Evolutionary conservation across 2,797 vertebrate species (phyloP), one percentile per base, ranked within the genome.

Genomic region (Kryptolebias ocellatus): DNA sequence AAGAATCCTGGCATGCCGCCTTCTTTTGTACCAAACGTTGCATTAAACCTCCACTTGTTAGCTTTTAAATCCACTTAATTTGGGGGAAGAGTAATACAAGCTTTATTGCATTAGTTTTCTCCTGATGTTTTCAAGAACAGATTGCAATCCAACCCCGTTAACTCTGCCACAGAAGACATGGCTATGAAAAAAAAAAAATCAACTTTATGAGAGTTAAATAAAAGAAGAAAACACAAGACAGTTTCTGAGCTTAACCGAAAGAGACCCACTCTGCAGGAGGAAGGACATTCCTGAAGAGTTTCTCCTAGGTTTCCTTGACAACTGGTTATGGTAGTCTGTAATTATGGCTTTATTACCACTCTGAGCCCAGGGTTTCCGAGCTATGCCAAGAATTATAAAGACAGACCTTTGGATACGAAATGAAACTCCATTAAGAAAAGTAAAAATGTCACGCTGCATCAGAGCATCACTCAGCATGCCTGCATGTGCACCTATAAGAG

Each of bases 241-340:
- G 45, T 52, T 24, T 79, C 63, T 37, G 64, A 42, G 57, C 71
- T 14, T 52, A 61, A 79, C 53, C 70, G 64, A 78, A 70, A 46
- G 78, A 59, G 75, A 81, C 64, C 74, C 54, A 69, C 63, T 63
- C 59, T 70, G 80, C 66, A 31, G 76, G 70, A 76, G 74, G 67
- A 78, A 60, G 86, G 87, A 84, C 83, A 92, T 91, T 93, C 89
- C 83, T 90, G 6, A 81, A 86, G 81, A 92, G 86, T 92, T 91
- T 91, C 82, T 89, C 83, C 85, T 77, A 87, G 81, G 90, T 94
- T 93, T 87, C 92, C 91, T 60, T 88, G 93, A 92, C 91, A 90
- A 92, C 93, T 29, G 60, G 80, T 86, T 24, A 6, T 79, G 82
- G 73, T 83, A 87, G 80, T 81, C 84, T 92, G 77, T 90, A 90